Evolutionary conservation across 37 sponge, comb jelly and placozoan genomes (phyloP).

Genomic region (Crambe crambe): DNA sequence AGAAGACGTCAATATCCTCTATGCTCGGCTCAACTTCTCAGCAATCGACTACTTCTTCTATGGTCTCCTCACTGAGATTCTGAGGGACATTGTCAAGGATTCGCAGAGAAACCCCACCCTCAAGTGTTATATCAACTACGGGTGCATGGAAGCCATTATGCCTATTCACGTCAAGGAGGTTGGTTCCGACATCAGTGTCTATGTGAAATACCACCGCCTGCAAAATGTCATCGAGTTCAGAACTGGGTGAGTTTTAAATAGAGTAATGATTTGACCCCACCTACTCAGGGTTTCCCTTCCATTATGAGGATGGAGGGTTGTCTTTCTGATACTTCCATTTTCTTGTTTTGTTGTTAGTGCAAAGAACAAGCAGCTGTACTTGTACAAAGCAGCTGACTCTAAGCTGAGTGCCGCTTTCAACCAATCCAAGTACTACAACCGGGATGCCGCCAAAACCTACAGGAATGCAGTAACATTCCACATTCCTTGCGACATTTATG

Average conservation of each 20-base stretch:
- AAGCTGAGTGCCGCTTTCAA: conserved; percentile 29
- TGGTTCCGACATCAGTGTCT: background rate
- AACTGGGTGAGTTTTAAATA: conserved; percentile 21
- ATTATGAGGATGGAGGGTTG: background rate
- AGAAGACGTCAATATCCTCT: background rate
- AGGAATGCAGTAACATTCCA: conserved; percentile 21
- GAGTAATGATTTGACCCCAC: no score
- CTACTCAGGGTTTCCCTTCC: no score
- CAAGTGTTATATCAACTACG: conserved; percentile 29
- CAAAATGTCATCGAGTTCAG: conserved; percentile 70
- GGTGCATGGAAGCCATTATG: conserved; percentile 52
- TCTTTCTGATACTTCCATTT: background rate
- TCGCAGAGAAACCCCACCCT: background rate
- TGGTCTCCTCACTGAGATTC: conserved; percentile 23
- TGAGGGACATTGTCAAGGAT: conserved; percentile 18
- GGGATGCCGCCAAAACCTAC: background rate
- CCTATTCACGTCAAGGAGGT: conserved; percentile 18
- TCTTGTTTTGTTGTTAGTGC: background rate
- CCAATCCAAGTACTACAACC: conserved; percentile 11
- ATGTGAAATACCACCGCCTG: conserved; percentile 39
- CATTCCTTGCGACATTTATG: conserved; percentile 1
- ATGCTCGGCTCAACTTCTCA: conserved; percentile 37
- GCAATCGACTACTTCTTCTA: conserved; percentile 60
- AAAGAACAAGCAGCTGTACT: background rate
- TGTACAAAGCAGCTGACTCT: conserved; percentile 20